Evolutionary conservation across 2,113 vertebrate species (phyloP), one percentile per base, ranked within the genome.

Genomic region (Ranitomeya variabilis): DNA sequence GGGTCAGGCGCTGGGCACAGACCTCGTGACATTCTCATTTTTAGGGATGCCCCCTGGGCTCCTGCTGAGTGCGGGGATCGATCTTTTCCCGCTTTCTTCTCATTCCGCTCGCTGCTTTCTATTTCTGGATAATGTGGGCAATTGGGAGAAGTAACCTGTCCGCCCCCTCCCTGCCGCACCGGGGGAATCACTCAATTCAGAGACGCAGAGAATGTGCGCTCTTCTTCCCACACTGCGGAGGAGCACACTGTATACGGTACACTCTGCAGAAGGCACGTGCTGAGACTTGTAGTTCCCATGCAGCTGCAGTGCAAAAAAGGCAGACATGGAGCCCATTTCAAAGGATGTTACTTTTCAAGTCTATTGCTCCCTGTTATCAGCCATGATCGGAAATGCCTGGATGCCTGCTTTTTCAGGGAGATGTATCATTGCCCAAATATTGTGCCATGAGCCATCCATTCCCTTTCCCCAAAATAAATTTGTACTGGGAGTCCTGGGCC

Each of bases 101-200:
- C 54, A 21, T 86, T 76, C 84, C 26, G 55, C 85, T 37, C 31
- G 45, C 10, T 77, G 57, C 74, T 52, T 79, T n/a, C 23, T 86
- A 86, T 87, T 87, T 80, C 21, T 80, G 86, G 86, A 64, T 9
- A 26, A 87, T 60, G 86, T 80, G 76, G 60, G 86, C 8, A 66
- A 79, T 11, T 54, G 73, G 60, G 59, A 26, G 86, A 80, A 80
- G 23, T 86, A 77, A 59, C 71, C 55, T 64, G 55, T 64, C 73
- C 73, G 23, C 85, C 85, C 85, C 85, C 85, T 23, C 83, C 67
- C 21, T 21, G 31, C 73, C 55, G 77, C 85, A 77, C 57, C 14
- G 37, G 85, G 69, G 73, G 69, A 19, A 77, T 86, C 52, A 71
- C 57, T 23, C 19, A 23, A 23, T 85, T n/a, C 18, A 13, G n/a